Conservation (phyloP, 2,888 invertebrate species). For the Pomacea canaliculata region DNA sequence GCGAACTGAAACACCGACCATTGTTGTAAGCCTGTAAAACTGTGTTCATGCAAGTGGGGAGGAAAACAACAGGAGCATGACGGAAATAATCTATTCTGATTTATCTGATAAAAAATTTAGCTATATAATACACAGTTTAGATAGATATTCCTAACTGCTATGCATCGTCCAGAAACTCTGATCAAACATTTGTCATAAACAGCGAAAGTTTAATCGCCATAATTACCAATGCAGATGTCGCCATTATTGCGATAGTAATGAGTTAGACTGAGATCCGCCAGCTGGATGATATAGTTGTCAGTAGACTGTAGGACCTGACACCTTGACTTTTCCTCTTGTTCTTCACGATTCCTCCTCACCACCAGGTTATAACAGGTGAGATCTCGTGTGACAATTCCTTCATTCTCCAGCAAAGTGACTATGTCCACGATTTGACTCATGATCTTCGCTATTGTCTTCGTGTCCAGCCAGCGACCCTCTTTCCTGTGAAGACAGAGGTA, state of each 20-base stretch:
- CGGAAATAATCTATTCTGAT: no score
- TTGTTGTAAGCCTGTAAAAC: no score
- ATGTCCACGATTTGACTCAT: not conserved
- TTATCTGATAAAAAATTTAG: no score
- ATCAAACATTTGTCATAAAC: no score
- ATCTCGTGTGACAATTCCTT: not conserved
- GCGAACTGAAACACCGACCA: not conserved
- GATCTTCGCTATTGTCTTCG: not conserved
- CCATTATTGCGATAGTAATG: not conserved
- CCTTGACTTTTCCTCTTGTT: not conserved
- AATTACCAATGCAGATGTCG: no score
- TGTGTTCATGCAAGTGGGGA: no score
- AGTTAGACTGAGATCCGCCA: not conserved
- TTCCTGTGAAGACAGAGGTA: slow-evolving; percentile 4
- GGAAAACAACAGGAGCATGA: no score
- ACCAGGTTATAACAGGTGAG: slow-evolving; percentile 8
- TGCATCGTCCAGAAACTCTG: no score
- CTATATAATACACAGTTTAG: no score
- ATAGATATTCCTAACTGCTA: no score
- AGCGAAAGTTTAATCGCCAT: no score
- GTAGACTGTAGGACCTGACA: not conserved
- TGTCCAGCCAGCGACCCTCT: not conserved
- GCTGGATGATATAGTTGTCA: not conserved
- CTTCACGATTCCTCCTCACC: no score
- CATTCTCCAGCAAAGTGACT: not conserved